Evolutionary conservation across 2,888 invertebrate species (phyloP), one percentile per base, ranked within the genome.

Genomic region (Yponomeuta sedellus): DNA sequence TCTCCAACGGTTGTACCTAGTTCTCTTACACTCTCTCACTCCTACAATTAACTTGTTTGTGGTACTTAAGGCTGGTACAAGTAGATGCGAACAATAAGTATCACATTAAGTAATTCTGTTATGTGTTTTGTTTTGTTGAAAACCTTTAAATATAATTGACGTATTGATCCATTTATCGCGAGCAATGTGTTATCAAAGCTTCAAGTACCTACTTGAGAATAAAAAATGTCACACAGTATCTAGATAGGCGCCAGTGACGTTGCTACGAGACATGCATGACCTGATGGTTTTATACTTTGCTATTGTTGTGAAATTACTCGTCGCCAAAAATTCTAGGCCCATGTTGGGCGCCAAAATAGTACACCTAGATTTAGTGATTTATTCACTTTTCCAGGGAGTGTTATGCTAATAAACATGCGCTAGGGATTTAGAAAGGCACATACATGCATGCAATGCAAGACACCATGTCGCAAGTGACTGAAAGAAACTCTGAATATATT

Each of bases 291-390:
- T 34, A 34, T 34, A 52, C 12, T 16, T 12, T 52, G 44, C 16
- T 52, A 16, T 52, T 16, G 1, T 52, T 16, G 3, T 52, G 44
- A 52, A 16, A 16, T 52, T 52, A 28, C 25, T 59, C 22, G 59
- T 20, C 22, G 22, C 59, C 59, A 59, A 20, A 59, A 59, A 22
- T 34, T 12, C 25, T 16, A 28, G 20, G 16, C 52, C 40, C 22
- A 64, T 52, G 64, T 40, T 64, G 59, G 59, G 59, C 59, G 59
- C 59, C 59, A 59, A 59, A 20, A 12, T 11, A 59, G 20, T 22
- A 22, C 20, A 59, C 5, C 59, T 34, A 34, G 34, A 10, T 20
- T 19, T 20, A 20, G 22, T 58, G 4, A 5, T 44, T 44, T 44
- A 44, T 12, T 12, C 44, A 16, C 44, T 16, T 52, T 52, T 52